Evolutionary conservation across 2,797 vertebrate genomes (phyloP), one percentile per base, ranked within the genome.

Genomic region (Gouania willdenowi): DNA sequence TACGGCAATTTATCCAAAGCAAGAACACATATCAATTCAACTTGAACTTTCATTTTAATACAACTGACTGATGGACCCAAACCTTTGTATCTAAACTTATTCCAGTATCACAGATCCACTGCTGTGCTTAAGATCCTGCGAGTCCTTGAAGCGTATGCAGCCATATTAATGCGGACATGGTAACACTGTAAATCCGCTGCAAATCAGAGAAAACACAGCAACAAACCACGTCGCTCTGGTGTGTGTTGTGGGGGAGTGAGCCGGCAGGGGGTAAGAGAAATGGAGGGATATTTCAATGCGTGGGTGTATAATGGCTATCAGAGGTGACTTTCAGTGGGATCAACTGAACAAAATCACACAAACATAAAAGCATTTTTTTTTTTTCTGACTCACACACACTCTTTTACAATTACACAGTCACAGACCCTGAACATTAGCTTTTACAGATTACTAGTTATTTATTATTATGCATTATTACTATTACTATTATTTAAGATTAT

Each of bases 281-380:
- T 62, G 38, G 75, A 76, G 75, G 79, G 75, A 74, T 79, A 67
- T 79, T 79, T 76, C 28, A 47, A 63, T 2, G 33, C 2, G 79
- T 81, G 82, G 80, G 80, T 72, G 82, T 78, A 64, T 80, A 83
- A 85, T 82, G 78, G 65, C 69, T 60, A 72, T 81, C 76, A 83
- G 78, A 81, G 82, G 82, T 85, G 82, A 85, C 76, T 81, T 81
- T 85, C 71, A 75, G 72, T 76, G 65, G 71, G 76, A 83, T 81
- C 69, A 74, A 79, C 72, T 68, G 59, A 63, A 73, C 71, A 70
- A 66, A 68, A 62, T 55, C 29, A 12, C 41, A 68, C 56, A 75
- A 64, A 74, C 57, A 75, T 64, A 75, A 75, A 76, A 77, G 79
- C 73, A 75, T 68, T 51, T 43, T 15, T 40, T 45, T 50, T 41